Conservation (phyloP, 2,888 invertebrate genomes). For the Pachycephus smyrnensis region DNA sequence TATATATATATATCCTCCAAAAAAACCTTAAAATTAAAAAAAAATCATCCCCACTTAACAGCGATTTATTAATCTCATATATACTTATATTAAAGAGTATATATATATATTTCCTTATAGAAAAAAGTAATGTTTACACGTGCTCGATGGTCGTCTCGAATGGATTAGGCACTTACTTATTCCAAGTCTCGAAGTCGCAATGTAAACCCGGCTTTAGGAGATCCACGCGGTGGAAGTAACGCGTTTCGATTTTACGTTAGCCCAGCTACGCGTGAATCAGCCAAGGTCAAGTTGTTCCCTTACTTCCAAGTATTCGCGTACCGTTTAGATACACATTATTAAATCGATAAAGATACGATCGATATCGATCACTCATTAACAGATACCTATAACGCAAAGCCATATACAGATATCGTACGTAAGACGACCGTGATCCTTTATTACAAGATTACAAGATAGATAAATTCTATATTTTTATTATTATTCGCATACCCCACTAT, state of each 20-base stretch:
- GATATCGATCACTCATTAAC: not conserved
- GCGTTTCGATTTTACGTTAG: constrained; percentile 68
- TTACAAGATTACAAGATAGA: not conserved
- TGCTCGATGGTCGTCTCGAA: not conserved
- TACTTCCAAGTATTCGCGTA: constrained; percentile 46
- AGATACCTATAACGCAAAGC: not conserved
- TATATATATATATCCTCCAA: not conserved
- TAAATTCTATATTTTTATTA: not conserved
- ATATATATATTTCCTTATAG: constrained; percentile 15
- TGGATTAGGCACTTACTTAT: constrained; percentile 7
- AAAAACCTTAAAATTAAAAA: not conserved
- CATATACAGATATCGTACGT: not conserved
- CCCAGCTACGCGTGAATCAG: constrained; percentile 67
- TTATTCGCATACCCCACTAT: too few relatives aligned
- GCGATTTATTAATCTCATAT: not conserved
- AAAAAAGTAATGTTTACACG: constrained; percentile 14
- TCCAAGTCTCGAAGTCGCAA: constrained; percentile 32
- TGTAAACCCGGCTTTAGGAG: constrained; percentile 65
- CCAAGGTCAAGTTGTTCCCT: constrained; percentile 67
- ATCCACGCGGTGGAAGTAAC: constrained; percentile 67
- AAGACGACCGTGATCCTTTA: not conserved
- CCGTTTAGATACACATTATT: not conserved
- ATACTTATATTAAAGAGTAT: not conserved
- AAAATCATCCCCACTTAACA: not conserved
- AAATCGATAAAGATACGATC: not conserved